phyloP scores from a whole-genome alignment of 2,797 vertebrate species.

The Anguilla obscura region DNA sequence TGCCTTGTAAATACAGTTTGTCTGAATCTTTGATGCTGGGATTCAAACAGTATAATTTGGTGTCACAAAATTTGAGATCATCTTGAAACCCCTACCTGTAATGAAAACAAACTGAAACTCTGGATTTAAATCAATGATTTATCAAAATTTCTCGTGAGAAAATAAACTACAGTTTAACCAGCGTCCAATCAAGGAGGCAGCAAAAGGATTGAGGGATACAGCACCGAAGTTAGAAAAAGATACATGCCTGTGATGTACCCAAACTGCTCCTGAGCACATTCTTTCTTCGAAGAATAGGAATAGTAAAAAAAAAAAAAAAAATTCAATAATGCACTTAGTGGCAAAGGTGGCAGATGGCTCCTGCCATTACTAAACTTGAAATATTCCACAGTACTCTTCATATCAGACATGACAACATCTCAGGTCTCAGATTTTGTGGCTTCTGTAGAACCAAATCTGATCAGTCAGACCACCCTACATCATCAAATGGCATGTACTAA shows the following conservation, averaged over 20 bases:
- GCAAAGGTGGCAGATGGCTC: neutral
- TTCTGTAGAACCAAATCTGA: neutral
- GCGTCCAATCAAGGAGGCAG: neutral
- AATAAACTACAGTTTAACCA: neutral
- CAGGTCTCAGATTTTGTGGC: neutral
- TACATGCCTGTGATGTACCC: neutral
- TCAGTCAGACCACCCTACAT: neutral
- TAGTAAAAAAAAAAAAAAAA: neutral
- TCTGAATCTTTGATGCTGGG: neutral
- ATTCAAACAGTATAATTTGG: neutral
- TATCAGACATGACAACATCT: neutral
- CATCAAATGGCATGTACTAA: neutral
- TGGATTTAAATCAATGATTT: neutral
- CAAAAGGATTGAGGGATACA: neutral
- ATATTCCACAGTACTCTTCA: neutral
- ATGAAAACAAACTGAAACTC: neutral
- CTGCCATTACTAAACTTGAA: neutral
- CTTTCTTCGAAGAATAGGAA: neutral
- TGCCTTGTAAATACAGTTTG: neutral
- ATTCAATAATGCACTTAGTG: neutral
- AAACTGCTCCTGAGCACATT: neutral
- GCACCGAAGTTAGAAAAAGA: neutral
- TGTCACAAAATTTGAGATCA: neutral
- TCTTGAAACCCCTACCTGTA: neutral
- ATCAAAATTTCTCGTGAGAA: neutral